Evolutionary conservation across 92 coral and sea anemone species (phyloP).

Genomic region (Isaurus tuberculatus): DNA sequence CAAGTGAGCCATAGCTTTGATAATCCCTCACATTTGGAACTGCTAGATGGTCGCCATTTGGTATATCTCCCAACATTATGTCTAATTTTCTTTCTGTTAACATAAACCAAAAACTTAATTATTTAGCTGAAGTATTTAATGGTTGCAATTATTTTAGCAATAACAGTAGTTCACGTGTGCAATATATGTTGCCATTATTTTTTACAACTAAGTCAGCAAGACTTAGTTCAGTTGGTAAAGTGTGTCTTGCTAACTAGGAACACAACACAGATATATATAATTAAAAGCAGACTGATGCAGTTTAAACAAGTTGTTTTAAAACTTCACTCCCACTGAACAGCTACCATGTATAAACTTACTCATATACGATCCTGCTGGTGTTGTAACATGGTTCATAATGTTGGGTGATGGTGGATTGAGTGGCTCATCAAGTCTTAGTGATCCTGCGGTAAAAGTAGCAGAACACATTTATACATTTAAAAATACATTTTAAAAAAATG

Average conservation of each 20-base stretch:
- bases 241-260: too few relatives aligned
- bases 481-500: too few relatives aligned
- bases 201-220: too few relatives aligned
- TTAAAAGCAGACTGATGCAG: too few relatives aligned
- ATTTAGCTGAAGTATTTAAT: background rate
- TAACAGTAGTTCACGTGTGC: too few relatives aligned
- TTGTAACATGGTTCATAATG: conserved; percentile 67
- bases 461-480: too few relatives aligned
- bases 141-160: background rate
- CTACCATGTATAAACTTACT: background rate
- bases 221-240: too few relatives aligned
- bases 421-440: conserved; percentile 92
- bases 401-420: conserved; percentile 81
- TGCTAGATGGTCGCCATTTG: conserved; percentile 92
- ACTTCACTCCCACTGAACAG: too few relatives aligned
- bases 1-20: conserved; percentile 72
- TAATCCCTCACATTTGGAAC: conserved; percentile 79
- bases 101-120: background rate
- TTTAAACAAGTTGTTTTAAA: too few relatives aligned
- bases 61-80: conserved; percentile 76
- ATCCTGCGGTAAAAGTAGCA: conserved; percentile 59
- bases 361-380: conserved; percentile 26
- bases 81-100: conserved; percentile 87
- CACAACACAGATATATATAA: too few relatives aligned
- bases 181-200: too few relatives aligned